Evolutionary conservation across 2,888 invertebrate species (phyloP).

Genomic region (Nemoura dubitans): DNA sequence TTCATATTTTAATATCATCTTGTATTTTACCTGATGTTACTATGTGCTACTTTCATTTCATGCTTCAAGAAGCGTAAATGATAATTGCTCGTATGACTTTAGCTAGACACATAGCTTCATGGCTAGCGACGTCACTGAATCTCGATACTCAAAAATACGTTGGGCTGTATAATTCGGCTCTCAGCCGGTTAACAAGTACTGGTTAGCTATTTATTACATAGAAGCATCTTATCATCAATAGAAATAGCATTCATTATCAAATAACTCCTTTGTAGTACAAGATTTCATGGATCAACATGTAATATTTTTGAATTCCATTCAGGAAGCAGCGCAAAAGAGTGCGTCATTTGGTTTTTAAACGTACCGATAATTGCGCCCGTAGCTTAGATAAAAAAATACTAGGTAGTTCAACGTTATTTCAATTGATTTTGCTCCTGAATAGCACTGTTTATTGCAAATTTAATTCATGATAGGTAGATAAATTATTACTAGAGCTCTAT

Average conservation of each 20-base stretch:
- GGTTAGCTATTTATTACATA: not conserved
- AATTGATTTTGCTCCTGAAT: not conserved
- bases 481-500: not conserved
- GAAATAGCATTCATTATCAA: not conserved
- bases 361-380: conserved; percentile 24
- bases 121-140: too few species aligned
- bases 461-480: not conserved
- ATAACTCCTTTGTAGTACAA: not conserved
- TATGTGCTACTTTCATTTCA: not conserved
- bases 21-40: too few species aligned
- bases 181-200: not conserved
- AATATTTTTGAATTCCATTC: not conserved
- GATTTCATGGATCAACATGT: not conserved
- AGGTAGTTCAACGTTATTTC: not conserved
- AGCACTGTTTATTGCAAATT: not conserved
- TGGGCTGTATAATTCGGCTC: not conserved
- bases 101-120: too few species aligned
- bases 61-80: not conserved
- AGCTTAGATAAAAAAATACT: not conserved
- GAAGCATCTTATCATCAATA: not conserved
- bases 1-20: not conserved
- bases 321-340: too few species aligned
- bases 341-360: not conserved
- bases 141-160: too few species aligned
- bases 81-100: too few species aligned